These are phyloP conservation scores for Nemotelus nigrinus DNA, from an alignment of 2,888 invertebrate genomes.

Conservation along the genomic window DNA sequence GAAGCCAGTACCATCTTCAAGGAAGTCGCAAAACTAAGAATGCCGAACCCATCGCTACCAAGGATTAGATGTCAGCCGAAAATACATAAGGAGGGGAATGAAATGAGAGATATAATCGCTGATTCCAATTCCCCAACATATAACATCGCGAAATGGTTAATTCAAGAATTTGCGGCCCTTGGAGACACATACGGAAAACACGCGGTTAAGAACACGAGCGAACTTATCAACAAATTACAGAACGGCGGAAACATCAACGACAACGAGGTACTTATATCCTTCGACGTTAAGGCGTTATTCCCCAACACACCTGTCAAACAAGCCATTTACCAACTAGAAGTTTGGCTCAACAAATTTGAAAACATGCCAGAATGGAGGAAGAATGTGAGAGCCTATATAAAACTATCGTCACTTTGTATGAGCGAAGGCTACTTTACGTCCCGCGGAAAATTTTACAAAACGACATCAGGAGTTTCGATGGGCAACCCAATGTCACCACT, in stretches of 20 bases:
- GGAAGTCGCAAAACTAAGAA: too few species aligned
- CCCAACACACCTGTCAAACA: neutral
- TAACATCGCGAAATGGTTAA: slow-evolving; percentile 9
- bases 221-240: neutral
- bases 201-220: neutral
- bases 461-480: too few species aligned
- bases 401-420: too few species aligned
- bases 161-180: neutral
- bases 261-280: neutral
- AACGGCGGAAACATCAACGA: neutral
- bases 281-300: neutral
- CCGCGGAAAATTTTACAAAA: too few species aligned
- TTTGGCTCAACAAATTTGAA: neutral
- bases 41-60: slow-evolving; percentile 4
- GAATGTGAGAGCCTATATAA: neutral
- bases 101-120: neutral
- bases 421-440: too few species aligned
- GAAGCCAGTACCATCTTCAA: too few species aligned
- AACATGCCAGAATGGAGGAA: neutral
- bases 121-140: slow-evolving; percentile 4
- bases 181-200: neutral
- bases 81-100: neutral
- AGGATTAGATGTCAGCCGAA: slow-evolving; percentile 7
- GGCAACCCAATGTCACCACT: too few species aligned
- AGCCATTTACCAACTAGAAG: neutral